phyloP scores from a whole-genome alignment of 2,113 vertebrate species.

The Ochotona princeps region DNA sequence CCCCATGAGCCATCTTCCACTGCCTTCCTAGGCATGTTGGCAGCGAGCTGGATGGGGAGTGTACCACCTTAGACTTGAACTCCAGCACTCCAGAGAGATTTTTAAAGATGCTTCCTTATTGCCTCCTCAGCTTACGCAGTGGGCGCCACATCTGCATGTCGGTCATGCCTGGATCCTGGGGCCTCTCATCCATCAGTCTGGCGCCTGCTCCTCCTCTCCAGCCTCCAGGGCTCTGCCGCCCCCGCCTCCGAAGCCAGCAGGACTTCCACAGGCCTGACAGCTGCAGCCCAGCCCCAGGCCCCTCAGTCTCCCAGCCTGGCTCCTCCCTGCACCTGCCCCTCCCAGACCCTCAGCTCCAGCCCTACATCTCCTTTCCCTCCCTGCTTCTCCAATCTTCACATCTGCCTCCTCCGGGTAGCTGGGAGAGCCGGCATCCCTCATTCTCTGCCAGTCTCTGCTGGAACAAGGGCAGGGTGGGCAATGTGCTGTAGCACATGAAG shows the following conservation, averaged over 20 bases:
- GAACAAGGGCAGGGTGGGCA: neutral
- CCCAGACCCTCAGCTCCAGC: neutral
- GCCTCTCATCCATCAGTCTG: neutral
- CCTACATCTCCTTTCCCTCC: neutral
- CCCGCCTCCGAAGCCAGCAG: neutral
- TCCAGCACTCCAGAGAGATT: too few relatives aligned
- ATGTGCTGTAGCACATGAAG: too few relatives aligned
- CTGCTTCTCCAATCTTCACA: neutral
- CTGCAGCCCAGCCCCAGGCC: too few relatives aligned
- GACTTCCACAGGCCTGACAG: neutral
- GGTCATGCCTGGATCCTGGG: neutral
- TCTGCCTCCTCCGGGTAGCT: slow-evolving; percentile 46
- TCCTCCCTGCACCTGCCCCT: neutral
- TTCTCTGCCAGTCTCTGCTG: neutral
- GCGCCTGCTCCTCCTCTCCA: neutral
- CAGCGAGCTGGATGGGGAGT: too few relatives aligned
- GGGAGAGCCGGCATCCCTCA: neutral
- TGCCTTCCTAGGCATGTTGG: too few relatives aligned
- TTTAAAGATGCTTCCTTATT: neutral
- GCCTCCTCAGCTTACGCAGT: neutral
- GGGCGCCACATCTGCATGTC: neutral
- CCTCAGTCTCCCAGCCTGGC: neutral
- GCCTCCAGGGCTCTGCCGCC: neutral
- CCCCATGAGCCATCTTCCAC: too few relatives aligned
- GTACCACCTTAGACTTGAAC: too few relatives aligned